phyloP scores from a whole-genome alignment of 2,113 vertebrate species.

The Trogon melanurus region DNA sequence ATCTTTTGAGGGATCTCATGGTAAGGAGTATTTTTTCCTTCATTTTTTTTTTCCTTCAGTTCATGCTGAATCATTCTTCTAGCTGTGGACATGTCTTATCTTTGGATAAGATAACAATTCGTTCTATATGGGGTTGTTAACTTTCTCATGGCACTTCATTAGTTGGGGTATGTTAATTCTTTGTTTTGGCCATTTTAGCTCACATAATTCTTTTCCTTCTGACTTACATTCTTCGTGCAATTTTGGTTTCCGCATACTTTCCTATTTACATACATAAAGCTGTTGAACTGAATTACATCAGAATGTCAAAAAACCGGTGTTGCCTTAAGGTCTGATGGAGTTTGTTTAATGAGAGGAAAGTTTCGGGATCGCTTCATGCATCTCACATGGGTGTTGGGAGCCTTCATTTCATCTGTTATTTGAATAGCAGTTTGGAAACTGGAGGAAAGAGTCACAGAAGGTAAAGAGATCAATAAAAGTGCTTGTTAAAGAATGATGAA shows the following conservation, averaged over 20 bases:
- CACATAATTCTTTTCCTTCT: neutral
- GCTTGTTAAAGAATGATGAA: neutral
- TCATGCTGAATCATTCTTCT: neutral
- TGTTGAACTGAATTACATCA: neutral
- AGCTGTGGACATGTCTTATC: slow-evolving; percentile 18
- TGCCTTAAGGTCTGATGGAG: neutral
- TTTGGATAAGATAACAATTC: neutral
- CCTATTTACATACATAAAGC: neutral
- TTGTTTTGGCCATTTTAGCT: neutral
- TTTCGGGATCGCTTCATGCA: neutral
- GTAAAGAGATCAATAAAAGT: neutral
- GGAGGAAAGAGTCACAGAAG: neutral
- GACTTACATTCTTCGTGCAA: neutral
- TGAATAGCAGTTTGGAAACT: neutral
- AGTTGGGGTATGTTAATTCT: neutral
- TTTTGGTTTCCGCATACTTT: neutral
- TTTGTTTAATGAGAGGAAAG: neutral
- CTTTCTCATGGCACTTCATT: slow-evolving; percentile 2
- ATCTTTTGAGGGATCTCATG: neutral
- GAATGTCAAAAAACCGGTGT: neutral
- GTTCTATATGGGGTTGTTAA: neutral
- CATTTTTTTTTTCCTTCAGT: neutral
- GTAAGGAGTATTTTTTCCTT: neutral
- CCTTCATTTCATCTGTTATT: neutral
- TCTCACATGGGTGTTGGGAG: neutral